Evolutionary conservation across 2,888 invertebrate genomes (phyloP).

Genomic region (Pterostichus niger): DNA sequence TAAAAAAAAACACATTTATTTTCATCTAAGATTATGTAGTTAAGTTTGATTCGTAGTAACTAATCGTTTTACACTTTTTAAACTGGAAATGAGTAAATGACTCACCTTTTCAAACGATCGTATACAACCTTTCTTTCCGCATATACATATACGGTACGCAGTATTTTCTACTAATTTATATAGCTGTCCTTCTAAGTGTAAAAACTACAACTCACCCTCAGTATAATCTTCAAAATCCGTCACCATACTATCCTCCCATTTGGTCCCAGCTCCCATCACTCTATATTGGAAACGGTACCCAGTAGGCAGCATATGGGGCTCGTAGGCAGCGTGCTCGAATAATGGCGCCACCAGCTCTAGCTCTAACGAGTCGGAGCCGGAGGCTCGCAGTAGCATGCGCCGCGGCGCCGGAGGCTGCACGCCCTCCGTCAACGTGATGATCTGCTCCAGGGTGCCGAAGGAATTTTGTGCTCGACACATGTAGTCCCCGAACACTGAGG

Average conservation of each 20-base stretch:
- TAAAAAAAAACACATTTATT: too few species aligned
- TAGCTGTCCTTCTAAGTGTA: too few species aligned
- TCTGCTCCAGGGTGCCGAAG: constrained; percentile 78
- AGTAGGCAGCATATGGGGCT: constrained; percentile 71
- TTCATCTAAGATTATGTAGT: too few species aligned
- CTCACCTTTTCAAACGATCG: too few species aligned
- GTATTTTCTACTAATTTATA: too few species aligned
- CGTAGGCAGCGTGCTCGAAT: constrained; percentile 68
- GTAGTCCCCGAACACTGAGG: constrained; percentile 78
- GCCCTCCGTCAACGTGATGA: constrained; percentile 79
- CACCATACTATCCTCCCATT: constrained; percentile 38
- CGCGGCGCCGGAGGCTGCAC: constrained; percentile 79
- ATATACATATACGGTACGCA: too few species aligned
- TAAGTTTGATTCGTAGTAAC: too few species aligned
- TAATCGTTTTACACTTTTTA: too few species aligned
- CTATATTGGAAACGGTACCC: constrained; percentile 73
- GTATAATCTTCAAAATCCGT: constrained; percentile 32
- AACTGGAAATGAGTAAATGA: too few species aligned
- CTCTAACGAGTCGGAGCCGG: constrained; percentile 71
- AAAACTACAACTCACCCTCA: constrained; percentile 10
- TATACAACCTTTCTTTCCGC: too few species aligned
- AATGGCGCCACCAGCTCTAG: constrained; percentile 72
- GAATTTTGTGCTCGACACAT: constrained; percentile 79
- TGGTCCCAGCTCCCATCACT: constrained; percentile 64
- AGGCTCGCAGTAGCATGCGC: constrained; percentile 71